These are phyloP conservation scores for Aspidiotus rigidus DNA, from an alignment of 2,888 invertebrate species.

Conservation along the genomic window DNA sequence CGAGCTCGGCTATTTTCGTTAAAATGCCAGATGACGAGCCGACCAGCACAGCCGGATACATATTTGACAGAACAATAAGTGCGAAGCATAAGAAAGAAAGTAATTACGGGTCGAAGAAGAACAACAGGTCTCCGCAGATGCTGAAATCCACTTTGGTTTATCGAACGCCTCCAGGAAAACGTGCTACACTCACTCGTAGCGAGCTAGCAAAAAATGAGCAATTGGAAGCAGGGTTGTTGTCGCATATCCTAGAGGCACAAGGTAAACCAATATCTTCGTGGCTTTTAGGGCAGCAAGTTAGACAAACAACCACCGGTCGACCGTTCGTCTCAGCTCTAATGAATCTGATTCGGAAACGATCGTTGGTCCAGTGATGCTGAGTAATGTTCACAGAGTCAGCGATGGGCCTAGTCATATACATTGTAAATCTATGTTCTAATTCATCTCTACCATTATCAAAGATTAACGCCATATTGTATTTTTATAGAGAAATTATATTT, in stretches of 20 bases:
- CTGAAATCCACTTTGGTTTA: conserved; percentile 28
- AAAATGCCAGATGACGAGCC: conserved; percentile 22
- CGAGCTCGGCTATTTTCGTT: conserved; percentile 19
- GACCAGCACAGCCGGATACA: conserved; percentile 19
- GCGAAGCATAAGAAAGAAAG: conserved; percentile 27
- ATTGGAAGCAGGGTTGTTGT: conserved; percentile 5
- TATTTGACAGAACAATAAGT: conserved; percentile 24
- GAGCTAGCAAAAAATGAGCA: conserved; percentile 8
- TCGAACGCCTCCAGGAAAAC: conserved; percentile 28
- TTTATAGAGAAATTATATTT: background rate
- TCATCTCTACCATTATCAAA: background rate
- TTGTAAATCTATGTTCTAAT: background rate
- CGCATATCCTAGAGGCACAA: conserved; percentile 6
- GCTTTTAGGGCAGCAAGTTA: conserved; percentile 9
- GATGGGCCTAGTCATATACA: conserved; percentile 17
- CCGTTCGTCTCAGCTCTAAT: conserved; percentile 18
- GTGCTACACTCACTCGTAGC: conserved; percentile 16
- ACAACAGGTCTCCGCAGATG: conserved; percentile 19
- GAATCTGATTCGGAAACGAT: conserved; percentile 25
- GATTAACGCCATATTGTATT: conserved; percentile 5
- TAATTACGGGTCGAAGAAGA: conserved; percentile 6
- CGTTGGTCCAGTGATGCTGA: background rate
- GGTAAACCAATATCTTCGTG: conserved; percentile 3
- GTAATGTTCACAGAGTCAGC: background rate
- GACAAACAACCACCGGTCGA: conserved; percentile 18